Evolutionary conservation across 2,113 vertebrate genomes (phyloP), one percentile per base, ranked within the genome.

Genomic region (Scortum barcoo): DNA sequence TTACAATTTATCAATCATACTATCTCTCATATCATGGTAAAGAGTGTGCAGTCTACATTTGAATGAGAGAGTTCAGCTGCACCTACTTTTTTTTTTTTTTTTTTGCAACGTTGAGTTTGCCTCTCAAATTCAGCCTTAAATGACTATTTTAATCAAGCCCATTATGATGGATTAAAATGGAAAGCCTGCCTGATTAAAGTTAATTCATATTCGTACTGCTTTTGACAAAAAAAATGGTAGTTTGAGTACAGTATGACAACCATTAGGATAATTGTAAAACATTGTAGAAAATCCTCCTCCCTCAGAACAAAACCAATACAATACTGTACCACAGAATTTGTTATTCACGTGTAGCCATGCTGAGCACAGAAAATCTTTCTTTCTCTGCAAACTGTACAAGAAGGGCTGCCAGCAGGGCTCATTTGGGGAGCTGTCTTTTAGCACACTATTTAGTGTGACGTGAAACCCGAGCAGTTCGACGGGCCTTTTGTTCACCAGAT

Each of bases 391-490:
- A 62, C 51, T 63, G 57, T 22, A 46, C 19, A 10, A 56, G 72
- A 19, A 65, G 38, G 46, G 51, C 70, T 67, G 72, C 78, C 70
- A 72, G 87, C 85, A 63, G 80, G 67, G 83, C 80, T 88, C 87
- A 87, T 93, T 88, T 88, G 76, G 86, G 70, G 76, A 87, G 72
- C 89, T 85, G 87, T 93, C 90, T 91, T 66, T 92, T 65, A 82
- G 81, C 46, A n/a, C 80, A 1, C 74, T 30, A 56, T 80, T 88
- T 89, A 87, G 87, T 57, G 60, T 65, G 84, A 84, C 9, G 73
- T 5, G 60, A 79, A 79, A 63, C 42, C 30, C 28, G 26, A 10
- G 80, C 70, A 57, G 77, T 79, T 7, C 46, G 81, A 78, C 26
- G 30, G 72, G 80, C 72, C 80, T 86, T 91, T 86, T 86, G 82